Base-by-base conservation (phyloP, 2,113 vertebrate species). In the Egretta garzetta region DNA sequence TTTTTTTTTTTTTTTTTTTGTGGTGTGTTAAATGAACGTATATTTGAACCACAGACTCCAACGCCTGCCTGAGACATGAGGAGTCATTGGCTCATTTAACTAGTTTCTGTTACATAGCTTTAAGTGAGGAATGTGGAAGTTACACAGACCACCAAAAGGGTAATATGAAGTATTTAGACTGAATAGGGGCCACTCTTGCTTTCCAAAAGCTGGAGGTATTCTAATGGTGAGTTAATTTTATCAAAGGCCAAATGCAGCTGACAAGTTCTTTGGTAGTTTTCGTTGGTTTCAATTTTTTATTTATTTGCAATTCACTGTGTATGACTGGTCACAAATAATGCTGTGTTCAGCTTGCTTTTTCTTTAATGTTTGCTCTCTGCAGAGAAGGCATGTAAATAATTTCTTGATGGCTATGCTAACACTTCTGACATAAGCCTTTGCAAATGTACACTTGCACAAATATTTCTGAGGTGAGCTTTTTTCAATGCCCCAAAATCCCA, bases 401-500 rank as follows among this genome's bases (percentile, higher is more conserved):
- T 88, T 79, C 20, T 55, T 39, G 28, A 63, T 75, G 56, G 16
- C 17, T 32, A 7, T 55, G n/a, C 11, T n/a, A 52, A n/a, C 3
- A 2, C 12, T 47, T 88, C 14, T 56, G 35, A 88, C 4, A 10
- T 19, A 68, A 72, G 30, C 21, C 7, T 68, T 68, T 68, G 52
- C 20, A 86, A 79, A 33, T 35, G 9, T 70, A 45, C 4, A 6
- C 43, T 55, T 92, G 45, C 43, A 56, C 23, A 50, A 76, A 14
- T 50, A 30, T 80, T 83, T 83, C 24, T 64, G 58, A 68, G 9
- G 17, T 53, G 52, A 50, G 11, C 2, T 23, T 63, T 60, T 59
- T 60, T 35, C 6, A 72, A 3, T 2, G 5, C 28, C 4, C 4
- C 12, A 33, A 74, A 73, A 60, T 0, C 14, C 45, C 8, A 13